These are phyloP conservation scores for Dendronephthya gigantea DNA, from an alignment of 64 coral and sea anemone genomes.

Conservation along the genomic window DNA sequence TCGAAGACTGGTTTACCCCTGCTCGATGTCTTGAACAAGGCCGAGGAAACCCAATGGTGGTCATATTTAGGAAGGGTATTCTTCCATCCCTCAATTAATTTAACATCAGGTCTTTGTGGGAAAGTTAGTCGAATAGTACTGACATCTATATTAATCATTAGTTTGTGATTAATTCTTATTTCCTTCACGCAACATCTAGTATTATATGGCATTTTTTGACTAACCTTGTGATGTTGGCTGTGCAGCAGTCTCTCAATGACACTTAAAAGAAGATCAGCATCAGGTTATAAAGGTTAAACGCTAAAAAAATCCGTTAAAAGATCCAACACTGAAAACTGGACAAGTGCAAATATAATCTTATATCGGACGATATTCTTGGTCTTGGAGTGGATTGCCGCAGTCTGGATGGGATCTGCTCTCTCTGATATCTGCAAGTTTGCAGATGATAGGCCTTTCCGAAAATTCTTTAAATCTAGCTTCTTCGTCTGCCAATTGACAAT, in stretches of 20 bases:
- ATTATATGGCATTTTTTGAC: no score
- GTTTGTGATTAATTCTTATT: neutral
- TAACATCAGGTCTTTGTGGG: no score
- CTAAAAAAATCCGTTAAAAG: no score
- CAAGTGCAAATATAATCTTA: no score
- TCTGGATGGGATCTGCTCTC: conserved; percentile 17
- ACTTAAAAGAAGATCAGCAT: no score
- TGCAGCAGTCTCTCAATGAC: no score
- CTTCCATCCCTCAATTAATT: neutral
- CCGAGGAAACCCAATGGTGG: neutral
- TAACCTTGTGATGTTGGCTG: no score
- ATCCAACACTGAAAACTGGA: no score
- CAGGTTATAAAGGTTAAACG: no score
- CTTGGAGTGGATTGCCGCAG: neutral
- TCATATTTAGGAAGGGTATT: neutral
- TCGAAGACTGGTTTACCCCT: neutral
- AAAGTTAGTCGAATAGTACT: no score
- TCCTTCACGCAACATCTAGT: neutral
- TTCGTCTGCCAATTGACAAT: neutral
- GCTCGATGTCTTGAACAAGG: neutral
- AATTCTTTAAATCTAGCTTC: neutral
- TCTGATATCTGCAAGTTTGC: conserved; percentile 16
- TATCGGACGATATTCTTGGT: neutral
- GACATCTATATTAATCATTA: no score
- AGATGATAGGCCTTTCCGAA: neutral